Evolutionary conservation across 2,888 invertebrate species (phyloP).

Genomic region (Odontocerum albicorne): DNA sequence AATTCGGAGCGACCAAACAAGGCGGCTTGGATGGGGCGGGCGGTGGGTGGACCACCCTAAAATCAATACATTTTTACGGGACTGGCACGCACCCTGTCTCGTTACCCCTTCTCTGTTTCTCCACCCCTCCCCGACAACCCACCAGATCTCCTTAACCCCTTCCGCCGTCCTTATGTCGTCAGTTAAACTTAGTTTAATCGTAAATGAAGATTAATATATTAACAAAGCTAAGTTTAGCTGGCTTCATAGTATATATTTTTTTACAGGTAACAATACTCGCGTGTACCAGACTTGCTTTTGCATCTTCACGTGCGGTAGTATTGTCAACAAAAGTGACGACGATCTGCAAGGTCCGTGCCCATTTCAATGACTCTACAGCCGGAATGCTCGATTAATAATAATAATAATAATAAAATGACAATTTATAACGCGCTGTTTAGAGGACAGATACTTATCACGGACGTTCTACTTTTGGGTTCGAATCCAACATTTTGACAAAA

Average conservation of each 20-base stretch:
- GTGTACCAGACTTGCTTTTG: not conserved
- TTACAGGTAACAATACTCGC: too few species aligned
- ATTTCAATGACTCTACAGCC: too few species aligned
- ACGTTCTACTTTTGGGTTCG: too few species aligned
- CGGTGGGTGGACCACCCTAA: conserved; percentile 27
- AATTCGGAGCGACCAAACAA: not conserved
- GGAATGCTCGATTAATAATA: too few species aligned
- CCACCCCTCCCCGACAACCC: not conserved
- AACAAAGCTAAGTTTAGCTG: too few species aligned
- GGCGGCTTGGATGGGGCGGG: not conserved
- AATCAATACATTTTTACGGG: conserved; percentile 35
- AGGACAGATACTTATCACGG: too few species aligned
- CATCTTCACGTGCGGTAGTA: not conserved
- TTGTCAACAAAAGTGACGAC: too few species aligned
- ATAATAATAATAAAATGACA: too few species aligned
- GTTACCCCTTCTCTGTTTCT: conserved; percentile 1
- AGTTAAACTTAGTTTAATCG: not conserved
- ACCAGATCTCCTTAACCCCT: not conserved
- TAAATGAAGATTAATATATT: not conserved
- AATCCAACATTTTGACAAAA: too few species aligned
- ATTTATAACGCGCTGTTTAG: too few species aligned
- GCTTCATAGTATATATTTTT: too few species aligned
- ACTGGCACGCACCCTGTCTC: conserved; percentile 24
- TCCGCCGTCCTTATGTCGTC: not conserved
- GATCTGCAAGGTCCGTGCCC: too few species aligned